Percentiles rank a stretch among this genome's conserved stretches.
Conservation (phyloP, 2,888 invertebrate species). For the Apoda limacodes region DNA sequence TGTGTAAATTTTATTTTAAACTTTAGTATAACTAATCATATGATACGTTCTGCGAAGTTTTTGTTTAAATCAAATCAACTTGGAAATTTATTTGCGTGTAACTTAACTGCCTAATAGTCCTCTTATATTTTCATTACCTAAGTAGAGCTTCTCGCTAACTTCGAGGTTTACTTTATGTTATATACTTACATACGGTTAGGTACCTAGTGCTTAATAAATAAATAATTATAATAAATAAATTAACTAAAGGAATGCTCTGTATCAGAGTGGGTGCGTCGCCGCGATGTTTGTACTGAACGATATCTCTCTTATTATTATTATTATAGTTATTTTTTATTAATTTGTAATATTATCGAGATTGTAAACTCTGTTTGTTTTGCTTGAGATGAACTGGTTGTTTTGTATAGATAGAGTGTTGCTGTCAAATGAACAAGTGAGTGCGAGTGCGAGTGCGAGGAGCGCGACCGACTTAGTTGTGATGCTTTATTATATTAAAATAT, state of each 20-base stretch:
- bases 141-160: too few relatives aligned
- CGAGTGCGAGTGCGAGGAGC: slow-evolving; percentile 31
- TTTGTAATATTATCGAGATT: slow-evolving; percentile 39
- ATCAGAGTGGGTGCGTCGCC: slow-evolving; percentile 48
- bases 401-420: slow-evolving; percentile 41
- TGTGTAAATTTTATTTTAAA: too few relatives aligned
- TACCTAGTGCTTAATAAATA: slow-evolving; percentile 57
- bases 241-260: slow-evolving; percentile 50
- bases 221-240: slow-evolving; percentile 20
- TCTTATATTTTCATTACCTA: too few relatives aligned
- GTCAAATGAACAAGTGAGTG: slow-evolving; percentile 37
- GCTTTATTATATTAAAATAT: slow-evolving; percentile 66
- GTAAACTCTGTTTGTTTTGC: slow-evolving; percentile 30
- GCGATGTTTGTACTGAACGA: slow-evolving; percentile 47
- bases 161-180: too few relatives aligned
- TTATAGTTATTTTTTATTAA: slow-evolving; percentile 29
- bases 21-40: too few relatives aligned
- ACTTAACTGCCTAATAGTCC: too few relatives aligned
- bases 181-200: too few relatives aligned
- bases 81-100: too few relatives aligned
- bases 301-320: slow-evolving; percentile 39
- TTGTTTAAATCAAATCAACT: too few relatives aligned
- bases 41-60: too few relatives aligned
- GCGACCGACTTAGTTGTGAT: slow-evolving; percentile 48
- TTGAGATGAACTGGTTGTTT: slow-evolving; percentile 39